Conservation (phyloP, 2,888 invertebrate genomes). For the Meteorus cinctellus region DNA sequence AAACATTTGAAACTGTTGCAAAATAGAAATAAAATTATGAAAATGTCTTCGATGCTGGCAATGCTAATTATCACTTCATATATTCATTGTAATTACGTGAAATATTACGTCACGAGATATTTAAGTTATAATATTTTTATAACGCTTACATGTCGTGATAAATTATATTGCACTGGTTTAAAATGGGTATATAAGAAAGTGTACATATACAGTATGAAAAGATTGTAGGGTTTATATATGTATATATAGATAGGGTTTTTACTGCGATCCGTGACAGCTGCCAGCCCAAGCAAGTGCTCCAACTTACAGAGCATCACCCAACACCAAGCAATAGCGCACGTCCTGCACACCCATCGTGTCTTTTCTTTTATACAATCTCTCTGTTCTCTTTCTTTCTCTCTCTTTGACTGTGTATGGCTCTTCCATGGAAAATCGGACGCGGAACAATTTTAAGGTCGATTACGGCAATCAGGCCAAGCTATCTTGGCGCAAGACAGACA, state of each 20-base stretch:
- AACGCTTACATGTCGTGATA: neutral
- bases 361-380: conserved; percentile 11
- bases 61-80: too few species aligned
- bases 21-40: too few species aligned
- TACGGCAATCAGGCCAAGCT: conserved; percentile 54
- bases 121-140: neutral
- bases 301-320: conserved; percentile 16
- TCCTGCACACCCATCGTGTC: conserved; percentile 10
- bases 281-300: conserved; percentile 25
- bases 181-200: neutral
- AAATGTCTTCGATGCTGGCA: too few species aligned
- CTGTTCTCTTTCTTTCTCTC: conserved; percentile 31
- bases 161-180: neutral
- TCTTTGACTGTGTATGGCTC: conserved; percentile 13
- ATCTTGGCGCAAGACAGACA: conserved; percentile 37
- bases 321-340: conserved; percentile 23
- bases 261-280: conserved; percentile 52
- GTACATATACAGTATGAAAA: neutral
- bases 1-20: too few species aligned
- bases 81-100: neutral
- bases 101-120: neutral
- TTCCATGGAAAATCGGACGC: conserved; percentile 49
- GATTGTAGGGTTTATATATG: conserved; percentile 9
- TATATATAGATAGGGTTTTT: conserved; percentile 40
- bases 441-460: conserved; percentile 59